phyloP scores from a whole-genome alignment of 2,113 vertebrate species.

The Clarias batrachus region DNA sequence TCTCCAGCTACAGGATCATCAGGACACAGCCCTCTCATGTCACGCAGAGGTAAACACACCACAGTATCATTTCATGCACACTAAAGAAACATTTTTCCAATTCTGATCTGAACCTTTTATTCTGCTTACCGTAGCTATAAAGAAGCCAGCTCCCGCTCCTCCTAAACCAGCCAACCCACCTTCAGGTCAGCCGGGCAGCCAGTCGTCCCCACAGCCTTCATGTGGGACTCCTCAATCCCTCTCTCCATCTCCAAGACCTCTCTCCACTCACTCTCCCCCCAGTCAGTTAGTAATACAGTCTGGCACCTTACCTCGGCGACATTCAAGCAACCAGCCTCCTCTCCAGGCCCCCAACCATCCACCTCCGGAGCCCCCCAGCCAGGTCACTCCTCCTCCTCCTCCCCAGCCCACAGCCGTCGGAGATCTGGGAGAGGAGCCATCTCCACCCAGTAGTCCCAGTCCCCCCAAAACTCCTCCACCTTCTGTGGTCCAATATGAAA shows the following conservation, averaged over 20 bases:
- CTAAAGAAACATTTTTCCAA: neutral
- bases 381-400: slow-evolving; percentile 66
- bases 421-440: slow-evolving; percentile 73
- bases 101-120: neutral
- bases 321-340: slow-evolving; percentile 81
- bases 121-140: slow-evolving; percentile 73
- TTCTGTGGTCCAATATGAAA: slow-evolving; percentile 62
- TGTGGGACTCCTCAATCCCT: slow-evolving; percentile 71
- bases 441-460: slow-evolving; percentile 83
- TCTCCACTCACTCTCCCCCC: slow-evolving; percentile 72
- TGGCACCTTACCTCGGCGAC: slow-evolving; percentile 75
- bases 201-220: slow-evolving; percentile 60
- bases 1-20: slow-evolving; percentile 68
- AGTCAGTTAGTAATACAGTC: slow-evolving; percentile 65
- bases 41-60: slow-evolving; percentile 80
- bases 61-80: neutral
- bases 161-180: slow-evolving; percentile 89
- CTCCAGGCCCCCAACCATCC: slow-evolving; percentile 93
- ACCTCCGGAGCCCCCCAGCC: slow-evolving; percentile 86
- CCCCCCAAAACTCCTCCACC: slow-evolving; percentile 87
- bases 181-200: slow-evolving; percentile 76
- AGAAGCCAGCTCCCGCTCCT: slow-evolving; percentile 93
- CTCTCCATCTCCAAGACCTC: slow-evolving; percentile 76
- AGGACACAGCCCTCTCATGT: slow-evolving; percentile 86
- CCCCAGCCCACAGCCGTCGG: slow-evolving; percentile 57